A percentile compares a stretch with the other conserved stretches of the same genome.
phyloP scores from a whole-genome alignment of 2,113 vertebrate species.

The Larimichthys crocea region DNA sequence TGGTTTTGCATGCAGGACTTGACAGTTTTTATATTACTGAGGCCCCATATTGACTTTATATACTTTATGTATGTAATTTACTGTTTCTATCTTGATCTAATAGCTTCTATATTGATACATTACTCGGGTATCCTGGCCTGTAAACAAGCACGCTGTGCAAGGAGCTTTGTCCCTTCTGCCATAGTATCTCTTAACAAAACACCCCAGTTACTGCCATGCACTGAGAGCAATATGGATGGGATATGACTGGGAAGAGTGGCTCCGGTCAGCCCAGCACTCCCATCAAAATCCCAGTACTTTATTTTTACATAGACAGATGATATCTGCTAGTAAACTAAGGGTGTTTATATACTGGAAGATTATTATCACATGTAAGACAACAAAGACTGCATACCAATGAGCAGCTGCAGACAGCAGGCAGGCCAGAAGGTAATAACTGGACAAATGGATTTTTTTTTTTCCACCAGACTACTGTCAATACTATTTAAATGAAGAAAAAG shows the following conservation, averaged over 20 bases:
- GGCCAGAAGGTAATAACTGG: conserved; percentile 22
- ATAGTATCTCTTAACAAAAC: no score
- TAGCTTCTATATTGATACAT: no score
- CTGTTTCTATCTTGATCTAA: no score
- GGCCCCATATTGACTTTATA: neutral
- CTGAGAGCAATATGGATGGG: no score
- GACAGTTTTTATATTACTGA: neutral
- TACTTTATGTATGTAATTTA: no score
- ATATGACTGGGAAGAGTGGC: neutral
- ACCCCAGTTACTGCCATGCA: no score
- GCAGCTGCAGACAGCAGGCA: conserved; percentile 38
- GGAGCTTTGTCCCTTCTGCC: no score
- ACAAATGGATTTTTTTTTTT: conserved; percentile 5
- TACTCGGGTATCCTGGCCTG: no score
- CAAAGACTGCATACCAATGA: conserved; percentile 27
- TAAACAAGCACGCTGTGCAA: no score
- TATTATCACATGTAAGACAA: conserved; percentile 29
- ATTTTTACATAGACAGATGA: conserved; percentile 5
- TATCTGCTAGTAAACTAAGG: neutral
- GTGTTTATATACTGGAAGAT: neutral
- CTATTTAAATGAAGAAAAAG: conserved; percentile 2
- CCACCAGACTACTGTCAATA: conserved; percentile 12
- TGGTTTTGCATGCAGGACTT: neutral
- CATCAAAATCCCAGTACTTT: neutral
- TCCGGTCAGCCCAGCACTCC: neutral